Base-by-base conservation (phyloP, 2,113 vertebrate genomes). In the Gasterosteus nipponicus region DNA sequence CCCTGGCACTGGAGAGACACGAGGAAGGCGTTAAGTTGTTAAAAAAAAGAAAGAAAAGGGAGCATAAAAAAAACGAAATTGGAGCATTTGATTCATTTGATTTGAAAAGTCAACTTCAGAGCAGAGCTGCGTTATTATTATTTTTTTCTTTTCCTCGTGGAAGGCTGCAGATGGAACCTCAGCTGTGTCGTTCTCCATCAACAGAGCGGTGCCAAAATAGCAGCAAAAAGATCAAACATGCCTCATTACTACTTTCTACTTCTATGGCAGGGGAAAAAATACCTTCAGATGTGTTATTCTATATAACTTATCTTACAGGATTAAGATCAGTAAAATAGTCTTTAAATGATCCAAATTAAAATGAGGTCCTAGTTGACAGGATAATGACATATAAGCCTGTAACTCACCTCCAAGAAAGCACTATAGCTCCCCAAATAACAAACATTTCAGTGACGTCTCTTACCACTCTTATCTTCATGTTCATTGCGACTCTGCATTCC, bases 1-100 rank as follows among this genome's bases (percentile, higher is more conserved):
- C 95, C 95, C 88, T 95, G 95, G 93, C 94, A 94, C 96, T 97
- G 89, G 10, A 72, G 72, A 69, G 33, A 82, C 11, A 84, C 1
- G 58, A 10, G 6, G 35, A 15, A 78, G 49, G 12, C 5, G 39
- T 1, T 35, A 51, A 54, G 57, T 61, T 4, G 2, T 15, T 29
- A 16, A 39, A 42, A 60, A 35, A 16, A 39, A 42, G 57, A 33
- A 11, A 35, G 5, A 35, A 35, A 35, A 38, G 35, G 35, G 42
- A 58, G 15, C 22, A 51, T 38, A 8, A 58, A 47, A 31, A 7
- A 11, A 67, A 26, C 60, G 57, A 51, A 14, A 4, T 12, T 26
- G 63, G 10, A 42, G 26, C 41, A 54, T 18, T n/a, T 33, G 35
- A 19, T 57, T 56, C 41, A 54, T 18, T n/a, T 33, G 35, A 19